phyloP scores from a whole-genome alignment of 1,140 invertebrate genomes.

The Nilaparvata lugens region DNA sequence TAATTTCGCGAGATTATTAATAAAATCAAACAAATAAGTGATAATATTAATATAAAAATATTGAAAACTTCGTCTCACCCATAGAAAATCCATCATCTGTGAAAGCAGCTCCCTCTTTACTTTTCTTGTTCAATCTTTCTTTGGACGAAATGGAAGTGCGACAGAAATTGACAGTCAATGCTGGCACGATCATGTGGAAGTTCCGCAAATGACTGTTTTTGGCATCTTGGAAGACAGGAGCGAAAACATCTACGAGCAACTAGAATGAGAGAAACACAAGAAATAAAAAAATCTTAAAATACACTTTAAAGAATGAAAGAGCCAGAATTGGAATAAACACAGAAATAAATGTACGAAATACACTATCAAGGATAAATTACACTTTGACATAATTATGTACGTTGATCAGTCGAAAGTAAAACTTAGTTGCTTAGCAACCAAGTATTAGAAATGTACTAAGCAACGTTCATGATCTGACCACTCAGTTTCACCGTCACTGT shows the following conservation, averaged over 20 bases:
- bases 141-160: conserved; percentile 88
- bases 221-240: conserved; percentile 72
- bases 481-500: too few relatives aligned
- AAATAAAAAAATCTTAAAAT: too few relatives aligned
- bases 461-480: too few relatives aligned
- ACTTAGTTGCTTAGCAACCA: too few relatives aligned
- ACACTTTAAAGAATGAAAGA: not conserved
- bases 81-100: conserved; percentile 98
- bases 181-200: conserved; percentile 90
- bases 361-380: too few relatives aligned
- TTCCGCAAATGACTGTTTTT: conserved; percentile 87
- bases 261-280: conserved; percentile 30
- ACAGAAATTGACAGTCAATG: conserved; percentile 90
- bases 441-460: too few relatives aligned
- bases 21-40: too few relatives aligned
- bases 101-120: conserved; percentile 77
- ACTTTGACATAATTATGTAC: too few relatives aligned
- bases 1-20: too few relatives aligned
- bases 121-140: conserved; percentile 80
- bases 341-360: not conserved
- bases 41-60: too few relatives aligned
- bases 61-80: conserved; percentile 48
- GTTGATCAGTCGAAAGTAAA: too few relatives aligned
- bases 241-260: conserved; percentile 87
- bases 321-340: not conserved